A percentile compares a stretch with the other conserved stretches of the same genome.
Conservation (phyloP, 2,888 invertebrate species). For the Phania funesta region DNA sequence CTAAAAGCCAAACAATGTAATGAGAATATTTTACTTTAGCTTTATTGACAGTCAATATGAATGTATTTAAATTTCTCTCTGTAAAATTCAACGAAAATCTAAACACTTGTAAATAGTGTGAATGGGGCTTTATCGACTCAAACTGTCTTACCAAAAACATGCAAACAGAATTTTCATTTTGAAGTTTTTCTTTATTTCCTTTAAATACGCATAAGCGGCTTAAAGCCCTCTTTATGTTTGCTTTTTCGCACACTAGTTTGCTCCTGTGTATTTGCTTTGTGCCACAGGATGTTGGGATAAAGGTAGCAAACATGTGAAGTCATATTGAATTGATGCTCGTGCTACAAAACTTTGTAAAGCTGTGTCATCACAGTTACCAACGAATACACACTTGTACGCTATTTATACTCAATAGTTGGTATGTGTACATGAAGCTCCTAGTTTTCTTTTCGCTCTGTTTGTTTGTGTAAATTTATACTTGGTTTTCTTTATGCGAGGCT, state of each 20-base stretch:
- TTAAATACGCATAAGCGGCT: conserved; percentile 34
- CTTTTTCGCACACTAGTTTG: background rate
- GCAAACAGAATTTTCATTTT: background rate
- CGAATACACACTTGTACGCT: background rate
- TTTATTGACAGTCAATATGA: too few relatives aligned
- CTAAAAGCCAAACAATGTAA: too few relatives aligned
- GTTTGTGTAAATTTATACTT: conserved; percentile 16
- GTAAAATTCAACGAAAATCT: too few relatives aligned
- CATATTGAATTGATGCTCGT: conserved; percentile 9
- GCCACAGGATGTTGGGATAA: conserved; percentile 12
- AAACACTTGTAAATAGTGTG: too few relatives aligned
- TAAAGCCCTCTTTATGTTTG: conserved; percentile 27
- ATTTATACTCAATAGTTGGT: background rate
- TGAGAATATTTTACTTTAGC: too few relatives aligned
- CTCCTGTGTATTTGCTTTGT: background rate
- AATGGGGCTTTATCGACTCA: too few relatives aligned
- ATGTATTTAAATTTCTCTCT: too few relatives aligned
- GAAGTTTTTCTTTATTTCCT: background rate
- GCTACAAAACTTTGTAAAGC: conserved; percentile 10
- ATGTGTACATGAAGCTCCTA: background rate
- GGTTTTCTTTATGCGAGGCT: conserved; percentile 30
- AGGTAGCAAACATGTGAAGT: conserved; percentile 7
- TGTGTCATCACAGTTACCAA: background rate
- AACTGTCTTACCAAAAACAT: background rate
- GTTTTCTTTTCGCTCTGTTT: background rate